These are phyloP conservation scores for Bombus pyrosoma DNA, from an alignment of 1,140 invertebrate genomes.

Conservation along the genomic window DNA sequence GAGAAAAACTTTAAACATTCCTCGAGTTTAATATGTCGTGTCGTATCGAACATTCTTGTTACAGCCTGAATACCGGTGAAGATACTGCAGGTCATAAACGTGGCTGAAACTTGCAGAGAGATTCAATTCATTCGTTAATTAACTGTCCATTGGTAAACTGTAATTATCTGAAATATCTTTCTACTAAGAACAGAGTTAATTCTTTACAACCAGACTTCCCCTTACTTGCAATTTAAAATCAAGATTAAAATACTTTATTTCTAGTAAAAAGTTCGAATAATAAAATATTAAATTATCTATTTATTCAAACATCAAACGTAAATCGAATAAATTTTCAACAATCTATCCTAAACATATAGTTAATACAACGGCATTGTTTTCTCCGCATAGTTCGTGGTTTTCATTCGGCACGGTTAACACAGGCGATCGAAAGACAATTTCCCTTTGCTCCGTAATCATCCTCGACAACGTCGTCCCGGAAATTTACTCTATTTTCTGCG, in stretches of 20 bases:
- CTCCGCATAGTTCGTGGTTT: background rate
- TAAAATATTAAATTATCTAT: background rate
- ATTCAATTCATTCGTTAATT: background rate
- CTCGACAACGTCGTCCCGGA: conserved; percentile 10
- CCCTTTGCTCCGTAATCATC: conserved; percentile 26
- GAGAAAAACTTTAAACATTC: background rate
- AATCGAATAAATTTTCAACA: too few species aligned
- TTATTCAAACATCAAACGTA: background rate
- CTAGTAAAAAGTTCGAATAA: background rate
- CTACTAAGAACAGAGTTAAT: background rate
- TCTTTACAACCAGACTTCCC: background rate
- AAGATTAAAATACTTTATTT: background rate
- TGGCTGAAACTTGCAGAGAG: background rate
- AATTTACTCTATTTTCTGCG: conserved; percentile 41
- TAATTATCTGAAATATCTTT: background rate
- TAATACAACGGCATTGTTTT: background rate
- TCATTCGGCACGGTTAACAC: too few species aligned
- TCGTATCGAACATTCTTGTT: background rate
- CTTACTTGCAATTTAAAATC: background rate
- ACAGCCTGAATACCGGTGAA: background rate
- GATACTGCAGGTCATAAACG: background rate
- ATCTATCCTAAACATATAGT: too few species aligned
- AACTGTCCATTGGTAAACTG: background rate
- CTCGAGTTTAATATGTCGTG: conserved; percentile 7
- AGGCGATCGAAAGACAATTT: conserved; percentile 1